Percentiles rank a stretch among this genome's conserved stretches.
Conservation (phyloP, 2,888 invertebrate species). For the Nemoura dubitans region DNA sequence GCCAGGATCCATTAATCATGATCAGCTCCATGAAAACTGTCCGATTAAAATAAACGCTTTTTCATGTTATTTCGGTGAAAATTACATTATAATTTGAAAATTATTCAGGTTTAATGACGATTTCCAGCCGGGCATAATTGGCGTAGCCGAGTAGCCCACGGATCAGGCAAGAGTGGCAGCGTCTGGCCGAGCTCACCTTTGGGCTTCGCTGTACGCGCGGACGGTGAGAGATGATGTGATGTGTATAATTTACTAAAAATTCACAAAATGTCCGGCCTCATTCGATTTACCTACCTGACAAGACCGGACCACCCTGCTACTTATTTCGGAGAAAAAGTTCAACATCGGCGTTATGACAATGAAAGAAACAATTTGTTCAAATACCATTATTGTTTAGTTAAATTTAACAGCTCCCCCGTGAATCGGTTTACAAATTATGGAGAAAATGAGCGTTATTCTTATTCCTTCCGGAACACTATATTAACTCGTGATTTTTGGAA, state of each 20-base stretch:
- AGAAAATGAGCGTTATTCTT: too few species aligned
- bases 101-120: conserved; percentile 7
- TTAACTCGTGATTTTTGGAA: too few species aligned
- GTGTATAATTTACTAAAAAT: not conserved
- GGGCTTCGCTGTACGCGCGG: too few species aligned
- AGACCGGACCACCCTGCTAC: not conserved
- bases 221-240: not conserved
- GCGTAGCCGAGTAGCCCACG: not conserved
- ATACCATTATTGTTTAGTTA: not conserved
- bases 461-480: too few species aligned
- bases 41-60: conserved; percentile 4
- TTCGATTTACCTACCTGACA: not conserved
- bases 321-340: not conserved
- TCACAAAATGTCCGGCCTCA: not conserved
- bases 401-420: too few species aligned
- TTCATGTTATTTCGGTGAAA: not conserved
- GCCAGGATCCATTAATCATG: not conserved
- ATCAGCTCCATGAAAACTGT: not conserved
- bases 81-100: not conserved
- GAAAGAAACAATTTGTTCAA: not conserved
- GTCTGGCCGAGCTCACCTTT: not conserved
- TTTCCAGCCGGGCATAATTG: not conserved
- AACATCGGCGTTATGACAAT: not conserved
- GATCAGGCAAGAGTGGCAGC: not conserved
- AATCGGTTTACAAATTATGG: too few species aligned